A percentile compares a stretch with the other conserved stretches of the same genome.
Evolutionary conservation across 92 coral and sea anemone species (phyloP).

Genomic region (Nematostella vectensis): DNA sequence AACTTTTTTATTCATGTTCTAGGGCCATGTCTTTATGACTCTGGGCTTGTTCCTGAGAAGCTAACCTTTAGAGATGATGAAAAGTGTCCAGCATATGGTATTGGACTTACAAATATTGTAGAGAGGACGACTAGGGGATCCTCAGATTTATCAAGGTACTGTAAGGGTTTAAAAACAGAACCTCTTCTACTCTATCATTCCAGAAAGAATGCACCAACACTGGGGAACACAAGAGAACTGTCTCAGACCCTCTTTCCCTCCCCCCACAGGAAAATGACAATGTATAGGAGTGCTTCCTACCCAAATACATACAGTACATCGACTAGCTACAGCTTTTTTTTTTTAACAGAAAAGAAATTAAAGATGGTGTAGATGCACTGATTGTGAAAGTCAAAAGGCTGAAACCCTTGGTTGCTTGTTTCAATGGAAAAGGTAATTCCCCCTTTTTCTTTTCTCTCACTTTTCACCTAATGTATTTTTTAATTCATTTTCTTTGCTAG

Average conservation of each 20-base stretch:
- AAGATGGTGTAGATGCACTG: conserved; percentile 63
- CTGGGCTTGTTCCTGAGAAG: conserved; percentile 67
- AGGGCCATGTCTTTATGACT: conserved; percentile 94
- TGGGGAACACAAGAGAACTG: too few species aligned
- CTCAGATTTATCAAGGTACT: conserved; percentile 82
- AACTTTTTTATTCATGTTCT: neutral
- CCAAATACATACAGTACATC: too few species aligned
- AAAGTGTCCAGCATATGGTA: conserved; percentile 67
- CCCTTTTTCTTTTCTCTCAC: neutral
- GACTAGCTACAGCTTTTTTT: too few species aligned
- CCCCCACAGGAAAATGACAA: too few species aligned
- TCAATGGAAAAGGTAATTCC: conserved; percentile 84
- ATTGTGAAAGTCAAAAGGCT: conserved; percentile 49
- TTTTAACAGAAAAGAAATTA: conserved; percentile 74
- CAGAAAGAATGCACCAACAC: too few species aligned
- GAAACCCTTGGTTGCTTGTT: conserved; percentile 79
- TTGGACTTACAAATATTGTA: conserved; percentile 93
- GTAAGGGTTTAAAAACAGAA: too few species aligned
- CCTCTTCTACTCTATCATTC: too few species aligned
- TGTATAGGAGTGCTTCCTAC: too few species aligned
- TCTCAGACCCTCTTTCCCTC: too few species aligned
- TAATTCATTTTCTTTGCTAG: conserved; percentile 11
- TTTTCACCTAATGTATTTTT: neutral
- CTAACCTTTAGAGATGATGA: conserved; percentile 66
- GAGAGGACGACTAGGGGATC: conserved; percentile 93